Conservation (phyloP, 64 coral and sea anemone genomes). For the Actinia equina region DNA sequence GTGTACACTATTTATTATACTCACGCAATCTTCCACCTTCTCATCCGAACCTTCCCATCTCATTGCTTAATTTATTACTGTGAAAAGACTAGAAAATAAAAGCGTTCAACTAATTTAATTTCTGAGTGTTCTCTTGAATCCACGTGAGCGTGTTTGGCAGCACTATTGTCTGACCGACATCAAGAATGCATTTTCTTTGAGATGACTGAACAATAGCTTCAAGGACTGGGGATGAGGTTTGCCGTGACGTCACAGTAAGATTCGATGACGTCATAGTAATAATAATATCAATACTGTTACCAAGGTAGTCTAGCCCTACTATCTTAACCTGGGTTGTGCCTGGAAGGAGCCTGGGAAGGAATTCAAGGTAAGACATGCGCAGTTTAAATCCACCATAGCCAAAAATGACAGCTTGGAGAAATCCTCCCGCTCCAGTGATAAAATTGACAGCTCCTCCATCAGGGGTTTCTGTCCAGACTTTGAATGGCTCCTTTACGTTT, state of each 20-base stretch:
- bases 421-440: conserved; percentile 89
- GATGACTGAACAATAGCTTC: conserved; percentile 23
- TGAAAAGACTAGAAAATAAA: background rate
- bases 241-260: conserved; percentile 66
- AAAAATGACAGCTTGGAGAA: conserved; percentile 85
- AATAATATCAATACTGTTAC: conserved; percentile 60
- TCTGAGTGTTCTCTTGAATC: background rate
- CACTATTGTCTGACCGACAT: conserved; percentile 9
- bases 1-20: no score
- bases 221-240: conserved; percentile 24
- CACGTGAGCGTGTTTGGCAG: background rate
- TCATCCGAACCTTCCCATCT: no score
- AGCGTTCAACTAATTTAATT: background rate
- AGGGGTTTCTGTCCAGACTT: conserved; percentile 78
- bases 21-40: no score
- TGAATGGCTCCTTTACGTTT: conserved; percentile 85
- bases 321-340: conserved; percentile 41
- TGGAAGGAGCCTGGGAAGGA: conserved; percentile 63
- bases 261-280: conserved; percentile 28
- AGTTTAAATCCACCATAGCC: conserved; percentile 86
- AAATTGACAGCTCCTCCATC: conserved; percentile 82
- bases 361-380: conserved; percentile 53
- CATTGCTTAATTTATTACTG: background rate
- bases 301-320: conserved; percentile 78
- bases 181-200: background rate